Conservation (phyloP, 2,888 invertebrate genomes). For the Timema cristinae region DNA sequence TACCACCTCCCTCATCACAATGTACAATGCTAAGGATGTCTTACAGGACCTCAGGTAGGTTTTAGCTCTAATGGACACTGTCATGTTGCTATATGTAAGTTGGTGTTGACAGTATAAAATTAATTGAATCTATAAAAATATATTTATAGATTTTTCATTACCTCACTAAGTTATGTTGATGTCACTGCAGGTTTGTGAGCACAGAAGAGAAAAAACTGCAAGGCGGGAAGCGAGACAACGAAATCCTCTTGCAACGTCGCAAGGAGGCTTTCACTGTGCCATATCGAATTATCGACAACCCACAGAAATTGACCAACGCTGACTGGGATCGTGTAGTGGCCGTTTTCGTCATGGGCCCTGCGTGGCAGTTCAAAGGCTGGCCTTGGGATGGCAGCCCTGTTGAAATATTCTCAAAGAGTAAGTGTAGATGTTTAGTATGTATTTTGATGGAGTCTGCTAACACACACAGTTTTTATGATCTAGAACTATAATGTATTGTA, state of each 20-base stretch:
- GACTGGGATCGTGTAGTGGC: constrained; percentile 99
- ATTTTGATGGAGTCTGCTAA: constrained; percentile 9
- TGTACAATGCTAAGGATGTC: constrained; percentile 96
- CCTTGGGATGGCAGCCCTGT: constrained; percentile 98
- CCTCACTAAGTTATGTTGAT: not conserved
- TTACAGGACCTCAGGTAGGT: constrained; percentile 82
- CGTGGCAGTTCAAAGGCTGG: constrained; percentile 99
- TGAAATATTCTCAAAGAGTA: constrained; percentile 96
- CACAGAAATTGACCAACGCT: constrained; percentile 78
- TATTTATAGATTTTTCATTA: not conserved
- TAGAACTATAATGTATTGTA: not conserved
- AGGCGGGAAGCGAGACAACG: constrained; percentile 85
- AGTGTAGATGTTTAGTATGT: constrained; percentile 37
- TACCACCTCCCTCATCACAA: constrained; percentile 89
- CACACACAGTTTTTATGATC: too few relatives aligned
- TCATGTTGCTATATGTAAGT: not conserved
- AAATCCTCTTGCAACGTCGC: constrained; percentile 83
- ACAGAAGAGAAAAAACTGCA: constrained; percentile 85
- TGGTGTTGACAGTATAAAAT: not conserved
- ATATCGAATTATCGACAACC: constrained; percentile 95
- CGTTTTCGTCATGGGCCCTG: constrained; percentile 98
- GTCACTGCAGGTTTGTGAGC: constrained; percentile 61
- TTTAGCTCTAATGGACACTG: not conserved
- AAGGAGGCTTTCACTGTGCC: constrained; percentile 79
- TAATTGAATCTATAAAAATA: not conserved